phyloP scores from a whole-genome alignment of 2,797 vertebrate species.

The Falco biarmicus region DNA sequence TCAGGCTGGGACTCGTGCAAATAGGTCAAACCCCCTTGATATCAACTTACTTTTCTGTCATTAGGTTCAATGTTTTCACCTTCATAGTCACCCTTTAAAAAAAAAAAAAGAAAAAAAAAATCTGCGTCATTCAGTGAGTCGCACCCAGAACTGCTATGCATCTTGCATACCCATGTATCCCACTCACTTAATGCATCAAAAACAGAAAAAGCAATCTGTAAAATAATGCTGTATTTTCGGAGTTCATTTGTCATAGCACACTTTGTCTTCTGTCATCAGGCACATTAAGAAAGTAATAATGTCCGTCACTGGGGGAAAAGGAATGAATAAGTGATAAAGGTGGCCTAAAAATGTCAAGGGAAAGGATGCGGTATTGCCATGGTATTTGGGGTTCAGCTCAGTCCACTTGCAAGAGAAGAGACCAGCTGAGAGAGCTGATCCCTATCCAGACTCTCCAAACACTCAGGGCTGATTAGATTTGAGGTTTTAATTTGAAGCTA shows the following conservation, averaged over 20 bases:
- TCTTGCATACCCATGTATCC: background rate
- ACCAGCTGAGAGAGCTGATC: conserved; percentile 10
- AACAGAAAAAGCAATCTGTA: conserved; percentile 61
- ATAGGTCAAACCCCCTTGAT: background rate
- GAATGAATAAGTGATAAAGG: conserved; percentile 73
- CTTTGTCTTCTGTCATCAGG: conserved; percentile 40
- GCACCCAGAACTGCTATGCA: background rate
- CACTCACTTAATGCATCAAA: conserved; percentile 54
- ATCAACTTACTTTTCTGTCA: conserved; percentile 90
- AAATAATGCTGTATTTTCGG: conserved; percentile 64
- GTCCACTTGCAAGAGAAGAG: conserved; percentile 15
- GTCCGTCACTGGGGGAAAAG: conserved; percentile 12
- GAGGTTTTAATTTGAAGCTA: conserved; percentile 39
- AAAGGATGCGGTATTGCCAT: conserved; percentile 34
- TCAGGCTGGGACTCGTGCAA: background rate
- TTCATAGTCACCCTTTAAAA: conserved; percentile 87
- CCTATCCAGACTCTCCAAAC: conserved; percentile 38
- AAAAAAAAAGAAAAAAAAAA: background rate
- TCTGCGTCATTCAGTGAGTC: background rate
- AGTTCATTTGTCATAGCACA: conserved; percentile 59
- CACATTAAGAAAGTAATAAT: conserved; percentile 62
- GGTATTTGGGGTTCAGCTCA: conserved; percentile 57
- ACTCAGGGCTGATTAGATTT: conserved; percentile 46
- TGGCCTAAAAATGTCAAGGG: conserved; percentile 66
- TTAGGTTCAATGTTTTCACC: conserved; percentile 87